Conservation (phyloP, 2,888 invertebrate genomes). For the Pollenia griseotomentosa region DNA sequence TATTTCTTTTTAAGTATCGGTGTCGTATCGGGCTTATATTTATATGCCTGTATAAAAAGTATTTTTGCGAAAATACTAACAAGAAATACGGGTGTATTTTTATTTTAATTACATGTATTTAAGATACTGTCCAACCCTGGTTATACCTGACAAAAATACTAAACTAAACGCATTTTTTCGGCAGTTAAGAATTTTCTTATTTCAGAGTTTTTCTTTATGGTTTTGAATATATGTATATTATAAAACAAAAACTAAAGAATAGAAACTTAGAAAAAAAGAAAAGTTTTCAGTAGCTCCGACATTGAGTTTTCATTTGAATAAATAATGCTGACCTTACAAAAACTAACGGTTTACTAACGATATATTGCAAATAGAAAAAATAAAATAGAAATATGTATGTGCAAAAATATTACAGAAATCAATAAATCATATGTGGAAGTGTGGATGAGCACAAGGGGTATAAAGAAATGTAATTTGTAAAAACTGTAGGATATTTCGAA, state of each 20-base stretch:
- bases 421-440: not conserved
- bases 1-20: too few relatives aligned
- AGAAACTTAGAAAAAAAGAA: not conserved
- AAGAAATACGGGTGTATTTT: too few relatives aligned
- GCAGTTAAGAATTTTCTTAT: not conserved
- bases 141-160: conserved; percentile 11
- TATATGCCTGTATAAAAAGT: too few relatives aligned
- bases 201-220: not conserved
- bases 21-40: too few relatives aligned
- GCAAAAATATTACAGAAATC: too few relatives aligned
- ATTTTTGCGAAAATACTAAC: too few relatives aligned
- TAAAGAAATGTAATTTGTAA: not conserved
- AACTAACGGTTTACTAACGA: too few relatives aligned
- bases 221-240: not conserved
- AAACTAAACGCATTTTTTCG: not conserved
- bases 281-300: conserved; percentile 13
- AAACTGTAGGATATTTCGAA: not conserved
- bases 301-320: conserved; percentile 2
- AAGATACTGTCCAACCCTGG: too few relatives aligned
- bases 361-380: too few relatives aligned
- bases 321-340: not conserved
- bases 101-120: too few relatives aligned
- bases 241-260: not conserved
- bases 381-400: too few relatives aligned
- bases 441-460: too few relatives aligned